Evolutionary conservation across 2,113 vertebrate genomes (phyloP).

Genomic region (Capra hircus): DNA sequence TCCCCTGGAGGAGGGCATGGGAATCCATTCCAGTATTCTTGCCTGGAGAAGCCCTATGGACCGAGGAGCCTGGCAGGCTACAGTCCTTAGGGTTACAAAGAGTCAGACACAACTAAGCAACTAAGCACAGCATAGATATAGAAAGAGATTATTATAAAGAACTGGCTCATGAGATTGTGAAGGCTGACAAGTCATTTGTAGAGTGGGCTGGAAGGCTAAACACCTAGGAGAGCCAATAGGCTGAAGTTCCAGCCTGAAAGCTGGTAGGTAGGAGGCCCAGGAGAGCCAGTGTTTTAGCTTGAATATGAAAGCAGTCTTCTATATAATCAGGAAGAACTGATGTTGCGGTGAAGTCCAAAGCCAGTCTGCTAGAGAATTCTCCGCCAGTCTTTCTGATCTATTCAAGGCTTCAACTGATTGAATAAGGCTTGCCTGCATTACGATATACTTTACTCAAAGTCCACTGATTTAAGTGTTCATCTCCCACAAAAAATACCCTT

Average conservation of each 20-base stretch:
- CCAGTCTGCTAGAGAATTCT: background rate
- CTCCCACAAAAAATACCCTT: background rate
- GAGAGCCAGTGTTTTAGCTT: background rate
- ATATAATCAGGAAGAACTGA: background rate
- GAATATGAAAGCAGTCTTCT: background rate
- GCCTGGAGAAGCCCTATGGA: background rate
- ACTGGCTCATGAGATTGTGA: background rate
- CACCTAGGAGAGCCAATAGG: background rate
- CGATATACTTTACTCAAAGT: background rate
- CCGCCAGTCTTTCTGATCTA: background rate
- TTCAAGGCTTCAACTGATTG: background rate
- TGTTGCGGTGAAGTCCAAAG: background rate
- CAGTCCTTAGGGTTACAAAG: background rate
- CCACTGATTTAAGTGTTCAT: background rate
- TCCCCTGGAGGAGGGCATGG: background rate
- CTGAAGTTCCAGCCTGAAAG: background rate
- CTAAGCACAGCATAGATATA: background rate
- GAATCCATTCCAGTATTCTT: background rate
- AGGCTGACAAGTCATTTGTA: background rate
- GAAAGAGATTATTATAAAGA: background rate
- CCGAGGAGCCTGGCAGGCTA: background rate
- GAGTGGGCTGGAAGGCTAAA: background rate
- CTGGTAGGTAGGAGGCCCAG: background rate
- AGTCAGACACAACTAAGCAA: background rate
- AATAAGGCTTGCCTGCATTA: background rate